These are phyloP conservation scores for Poecilia gillii DNA, from an alignment of 2,797 vertebrate genomes.

Conservation along the genomic window DNA sequence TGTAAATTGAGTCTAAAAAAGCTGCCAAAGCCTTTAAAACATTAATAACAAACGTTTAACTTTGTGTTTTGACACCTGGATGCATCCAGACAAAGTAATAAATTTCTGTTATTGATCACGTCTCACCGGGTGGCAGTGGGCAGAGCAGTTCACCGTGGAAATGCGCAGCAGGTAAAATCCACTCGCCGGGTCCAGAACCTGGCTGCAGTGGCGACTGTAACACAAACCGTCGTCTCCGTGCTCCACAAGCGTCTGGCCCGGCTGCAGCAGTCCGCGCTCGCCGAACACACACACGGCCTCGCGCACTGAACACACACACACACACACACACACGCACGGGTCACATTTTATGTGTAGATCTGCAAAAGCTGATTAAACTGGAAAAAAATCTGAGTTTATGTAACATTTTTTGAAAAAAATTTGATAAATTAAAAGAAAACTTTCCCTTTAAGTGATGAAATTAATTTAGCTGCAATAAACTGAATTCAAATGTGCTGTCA, in stretches of 20 bases:
- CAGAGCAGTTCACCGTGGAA: slow-evolving; percentile 86
- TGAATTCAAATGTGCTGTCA: neutral
- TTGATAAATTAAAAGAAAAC: neutral
- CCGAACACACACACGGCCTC: slow-evolving; percentile 90
- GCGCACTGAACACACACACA: slow-evolving; percentile 90
- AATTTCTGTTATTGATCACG: neutral
- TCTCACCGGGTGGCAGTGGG: slow-evolving; percentile 88
- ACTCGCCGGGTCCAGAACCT: slow-evolving; percentile 82
- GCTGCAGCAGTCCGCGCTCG: slow-evolving; percentile 87
- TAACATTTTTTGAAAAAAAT: neutral
- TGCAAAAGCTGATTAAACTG: neutral
- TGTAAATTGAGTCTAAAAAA: neutral
- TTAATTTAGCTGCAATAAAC: neutral
- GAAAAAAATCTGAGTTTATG: neutral
- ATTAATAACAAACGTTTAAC: neutral
- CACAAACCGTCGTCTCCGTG: slow-evolving; percentile 86
- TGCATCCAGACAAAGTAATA: neutral
- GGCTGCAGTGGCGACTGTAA: slow-evolving; percentile 86
- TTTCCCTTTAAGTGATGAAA: neutral
- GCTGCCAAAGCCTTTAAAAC: neutral
- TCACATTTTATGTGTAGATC: neutral
- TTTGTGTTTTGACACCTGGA: neutral
- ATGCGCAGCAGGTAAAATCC: slow-evolving; percentile 87
- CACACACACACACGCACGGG: slow-evolving; percentile 84
- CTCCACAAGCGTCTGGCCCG: slow-evolving; percentile 91